Evolutionary conservation across 2,113 vertebrate species (phyloP).

Genomic region (Ammodytes marinus): DNA sequence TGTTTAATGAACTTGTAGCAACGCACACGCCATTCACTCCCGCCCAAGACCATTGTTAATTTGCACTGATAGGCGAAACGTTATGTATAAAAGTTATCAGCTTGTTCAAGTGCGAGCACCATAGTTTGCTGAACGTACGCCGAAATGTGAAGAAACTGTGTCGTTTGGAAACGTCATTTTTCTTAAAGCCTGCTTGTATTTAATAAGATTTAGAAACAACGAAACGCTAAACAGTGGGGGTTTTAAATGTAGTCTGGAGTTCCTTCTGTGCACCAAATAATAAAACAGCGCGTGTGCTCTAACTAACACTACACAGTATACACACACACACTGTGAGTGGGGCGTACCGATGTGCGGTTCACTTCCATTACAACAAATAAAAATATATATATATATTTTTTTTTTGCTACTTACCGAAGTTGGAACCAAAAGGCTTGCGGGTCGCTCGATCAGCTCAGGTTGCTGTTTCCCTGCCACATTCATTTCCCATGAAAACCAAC

Average conservation of each 20-base stretch:
- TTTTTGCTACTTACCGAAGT: conserved; percentile 87
- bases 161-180: rapidly evolving
- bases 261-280: too few relatives aligned
- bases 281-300: neutral
- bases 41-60: neutral
- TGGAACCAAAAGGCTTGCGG: conserved; percentile 88
- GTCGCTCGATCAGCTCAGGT: conserved; percentile 87
- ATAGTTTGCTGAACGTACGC: neutral
- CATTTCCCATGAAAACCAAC: conserved; percentile 88
- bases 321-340: neutral
- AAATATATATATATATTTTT: neutral
- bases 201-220: neutral
- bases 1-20: neutral
- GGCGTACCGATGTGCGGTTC: neutral
- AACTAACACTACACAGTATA: neutral
- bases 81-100: conserved; percentile 35
- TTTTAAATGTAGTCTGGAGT: conserved; percentile 19
- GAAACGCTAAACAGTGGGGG: neutral
- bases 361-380: neutral
- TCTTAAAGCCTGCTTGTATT: rapidly evolving
- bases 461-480: conserved; percentile 87
- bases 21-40: neutral
- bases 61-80: neutral
- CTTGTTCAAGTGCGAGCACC: neutral
- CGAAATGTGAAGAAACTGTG: neutral